Conservation (phyloP, 92 coral and sea anemone genomes). For the Bergia puertoricense region DNA sequence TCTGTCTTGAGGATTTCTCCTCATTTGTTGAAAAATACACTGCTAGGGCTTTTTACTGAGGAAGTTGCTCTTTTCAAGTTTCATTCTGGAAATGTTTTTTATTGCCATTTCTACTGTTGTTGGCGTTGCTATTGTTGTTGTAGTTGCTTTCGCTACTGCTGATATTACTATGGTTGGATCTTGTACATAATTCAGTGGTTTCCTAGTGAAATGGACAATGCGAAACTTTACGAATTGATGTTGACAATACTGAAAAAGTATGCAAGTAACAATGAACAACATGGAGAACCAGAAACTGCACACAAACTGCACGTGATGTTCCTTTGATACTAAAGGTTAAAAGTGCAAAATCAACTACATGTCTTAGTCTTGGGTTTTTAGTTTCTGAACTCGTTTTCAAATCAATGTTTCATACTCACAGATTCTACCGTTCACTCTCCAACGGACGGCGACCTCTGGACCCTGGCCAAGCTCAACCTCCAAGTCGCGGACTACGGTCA, state of each 20-base stretch:
- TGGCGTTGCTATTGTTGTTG: background rate
- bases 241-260: background rate
- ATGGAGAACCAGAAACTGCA: background rate
- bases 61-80: too few relatives aligned
- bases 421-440: conserved; percentile 49
- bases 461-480: conserved; percentile 44
- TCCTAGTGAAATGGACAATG: background rate
- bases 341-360: background rate
- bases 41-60: too few relatives aligned
- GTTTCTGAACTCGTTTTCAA: background rate
- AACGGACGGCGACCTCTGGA: conserved; percentile 39
- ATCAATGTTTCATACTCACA: background rate
- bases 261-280: background rate
- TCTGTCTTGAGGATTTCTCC: too few relatives aligned
- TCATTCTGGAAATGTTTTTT: background rate
- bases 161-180: background rate
- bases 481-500: conserved; percentile 48
- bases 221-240: background rate
- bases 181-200: background rate
- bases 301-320: background rate
- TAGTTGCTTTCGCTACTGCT: background rate
- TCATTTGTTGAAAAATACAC: too few relatives aligned
- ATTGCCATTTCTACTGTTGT: background rate
- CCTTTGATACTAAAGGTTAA: background rate
- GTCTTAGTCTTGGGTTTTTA: background rate